Evolutionary conservation across 2,888 invertebrate species (phyloP).

Genomic region (Cosmorhoe ocellata): DNA sequence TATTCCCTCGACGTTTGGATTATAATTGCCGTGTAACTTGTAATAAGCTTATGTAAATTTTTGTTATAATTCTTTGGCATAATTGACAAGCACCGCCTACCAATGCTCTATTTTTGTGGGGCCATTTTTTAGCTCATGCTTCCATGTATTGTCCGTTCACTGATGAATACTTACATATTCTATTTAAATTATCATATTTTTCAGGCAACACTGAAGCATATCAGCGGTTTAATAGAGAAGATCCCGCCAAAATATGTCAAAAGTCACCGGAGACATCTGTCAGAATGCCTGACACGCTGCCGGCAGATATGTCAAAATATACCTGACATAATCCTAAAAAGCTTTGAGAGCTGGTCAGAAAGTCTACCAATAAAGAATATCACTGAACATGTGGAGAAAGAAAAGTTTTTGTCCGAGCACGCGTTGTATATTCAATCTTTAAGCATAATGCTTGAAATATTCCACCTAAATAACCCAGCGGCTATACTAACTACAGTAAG

Average conservation of each 20-base stretch:
- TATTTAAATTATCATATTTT: neutral
- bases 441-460: conserved; percentile 35
- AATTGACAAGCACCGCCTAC: too few species aligned
- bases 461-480: conserved; percentile 14
- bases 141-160: too few species aligned
- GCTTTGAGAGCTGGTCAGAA: conserved; percentile 35
- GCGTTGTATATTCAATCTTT: conserved; percentile 30
- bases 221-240: conserved; percentile 10
- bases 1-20: too few species aligned
- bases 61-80: too few species aligned
- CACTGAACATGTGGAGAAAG: conserved; percentile 37
- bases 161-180: too few species aligned
- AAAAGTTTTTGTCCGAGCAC: conserved; percentile 31
- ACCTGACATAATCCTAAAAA: neutral
- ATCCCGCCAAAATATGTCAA: conserved; percentile 18
- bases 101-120: too few species aligned
- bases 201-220: conserved; percentile 14
- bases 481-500: conserved; percentile 15
- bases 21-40: too few species aligned
- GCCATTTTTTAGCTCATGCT: too few species aligned
- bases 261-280: conserved; percentile 31
- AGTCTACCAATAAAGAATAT: conserved; percentile 38
- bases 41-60: too few species aligned
- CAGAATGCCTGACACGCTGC: conserved; percentile 33
- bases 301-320: conserved; percentile 21